Evolutionary conservation across 2,888 invertebrate species (phyloP), one percentile per base, ranked within the genome.

Genomic region (Penaeus monodon): DNA sequence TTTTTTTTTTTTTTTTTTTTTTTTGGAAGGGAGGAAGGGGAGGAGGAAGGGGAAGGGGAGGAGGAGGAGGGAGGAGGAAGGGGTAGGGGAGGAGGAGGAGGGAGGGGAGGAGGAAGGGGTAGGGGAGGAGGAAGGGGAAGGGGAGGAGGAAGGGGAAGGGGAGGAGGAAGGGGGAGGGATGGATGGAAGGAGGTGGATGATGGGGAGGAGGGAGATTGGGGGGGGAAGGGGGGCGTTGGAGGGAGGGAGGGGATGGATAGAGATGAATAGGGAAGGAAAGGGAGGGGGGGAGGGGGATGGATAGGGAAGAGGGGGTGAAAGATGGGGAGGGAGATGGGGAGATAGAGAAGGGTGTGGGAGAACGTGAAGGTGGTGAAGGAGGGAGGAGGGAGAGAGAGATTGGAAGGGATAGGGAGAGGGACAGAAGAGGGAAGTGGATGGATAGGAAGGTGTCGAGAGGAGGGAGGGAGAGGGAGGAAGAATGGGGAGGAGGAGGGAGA

Each of bases 11-110:
- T n/a, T n/a, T n/a, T n/a, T n/a, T n/a, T n/a, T n/a, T n/a, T 63
- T 63, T 22, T 27, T 44, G 38, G 63, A 22, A 33, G 44, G 33
- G 44, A 44, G 76, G 66, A 44, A 27, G 27, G 24, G 17, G 49
- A 7, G 7, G 49, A 7, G 49, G 29, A 92, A 91, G 82, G 89
- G 89, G 27, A 88, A 44, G 49, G 65, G 66, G 74, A 63, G 33
- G 33, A 49, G 57, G n/a, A 38, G 29, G 63, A 44, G n/a, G 44
- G 64, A 66, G 66, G 44, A 27, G 44, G 38, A 22, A 8, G 27
- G 49, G 57, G 22, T n/a, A 44, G 6, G 4, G 22, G 33, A 73
- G 44, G 63, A 20, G n/a, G 27, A 49, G 17, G 29, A 74, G 44
- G n/a, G 17, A 85, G 22, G 29, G 49, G 22, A 27, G 24, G 22